Conservation (phyloP, 2,113 vertebrate species). For the Pantherophis guttatus region DNA sequence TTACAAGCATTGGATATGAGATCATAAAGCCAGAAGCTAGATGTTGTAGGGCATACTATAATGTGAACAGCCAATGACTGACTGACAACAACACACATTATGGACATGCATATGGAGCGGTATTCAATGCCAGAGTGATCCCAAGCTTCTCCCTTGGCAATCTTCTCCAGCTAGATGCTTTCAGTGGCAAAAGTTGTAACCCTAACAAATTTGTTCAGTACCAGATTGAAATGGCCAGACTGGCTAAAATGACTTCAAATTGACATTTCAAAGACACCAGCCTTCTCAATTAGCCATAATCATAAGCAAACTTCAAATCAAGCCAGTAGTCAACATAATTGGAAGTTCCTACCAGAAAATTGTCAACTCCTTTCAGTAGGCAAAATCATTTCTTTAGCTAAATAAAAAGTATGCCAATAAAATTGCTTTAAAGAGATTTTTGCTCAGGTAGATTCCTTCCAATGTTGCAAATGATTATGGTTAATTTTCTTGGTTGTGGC, state of each 20-base stretch:
- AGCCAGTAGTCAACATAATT: neutral
- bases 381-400: neutral
- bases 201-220: neutral
- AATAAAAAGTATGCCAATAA: neutral
- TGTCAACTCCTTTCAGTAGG: neutral
- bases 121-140: neutral
- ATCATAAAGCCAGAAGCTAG: neutral
- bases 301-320: neutral
- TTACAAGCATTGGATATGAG: neutral
- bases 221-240: neutral
- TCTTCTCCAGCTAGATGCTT: neutral
- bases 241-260: neutral
- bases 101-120: neutral
- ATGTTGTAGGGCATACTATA: neutral
- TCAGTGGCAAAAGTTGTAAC: neutral
- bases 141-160: neutral
- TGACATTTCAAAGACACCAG: neutral
- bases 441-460: neutral
- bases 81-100: neutral
- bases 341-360: neutral
- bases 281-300: neutral
- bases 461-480: conserved; percentile 44
- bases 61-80: neutral
- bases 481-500: conserved; percentile 57
- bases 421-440: neutral